Conservation (phyloP, 1,140 invertebrate genomes). For the Branchinecta lindahli region DNA sequence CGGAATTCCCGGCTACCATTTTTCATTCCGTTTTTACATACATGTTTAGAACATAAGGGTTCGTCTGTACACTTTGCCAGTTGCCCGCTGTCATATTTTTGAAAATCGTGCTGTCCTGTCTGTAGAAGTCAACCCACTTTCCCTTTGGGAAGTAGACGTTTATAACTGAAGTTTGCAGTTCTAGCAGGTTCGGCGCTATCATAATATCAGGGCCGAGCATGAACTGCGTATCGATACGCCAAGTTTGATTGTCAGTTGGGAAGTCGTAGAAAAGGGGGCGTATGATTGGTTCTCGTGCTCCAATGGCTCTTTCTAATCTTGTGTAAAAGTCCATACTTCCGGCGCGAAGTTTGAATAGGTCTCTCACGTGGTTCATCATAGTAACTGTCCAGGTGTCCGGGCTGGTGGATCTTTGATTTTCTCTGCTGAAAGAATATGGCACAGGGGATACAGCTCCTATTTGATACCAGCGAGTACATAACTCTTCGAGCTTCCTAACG, state of each 20-base stretch:
- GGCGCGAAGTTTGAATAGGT: constrained; percentile 29
- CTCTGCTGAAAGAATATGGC: constrained; percentile 14
- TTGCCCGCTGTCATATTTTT: not conserved
- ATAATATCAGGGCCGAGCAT: constrained; percentile 24
- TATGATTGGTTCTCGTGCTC: constrained; percentile 29
- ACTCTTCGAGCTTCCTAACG: constrained; percentile 27
- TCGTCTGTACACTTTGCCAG: too few relatives aligned
- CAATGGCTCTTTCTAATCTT: constrained; percentile 23
- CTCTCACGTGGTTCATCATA: constrained; percentile 17
- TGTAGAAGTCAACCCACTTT: constrained; percentile 16
- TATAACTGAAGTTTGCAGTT: not conserved
- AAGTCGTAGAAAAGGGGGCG: constrained; percentile 33
- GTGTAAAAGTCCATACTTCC: constrained; percentile 30
- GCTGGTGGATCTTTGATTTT: constrained; percentile 12
- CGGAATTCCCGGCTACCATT: too few relatives aligned
- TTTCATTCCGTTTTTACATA: too few relatives aligned
- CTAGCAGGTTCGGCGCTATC: constrained; percentile 7
- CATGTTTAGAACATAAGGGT: too few relatives aligned
- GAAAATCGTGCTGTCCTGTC: not conserved
- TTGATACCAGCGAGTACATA: constrained; percentile 34
- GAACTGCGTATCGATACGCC: constrained; percentile 23
- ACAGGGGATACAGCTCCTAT: constrained; percentile 26
- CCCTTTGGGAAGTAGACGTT: constrained; percentile 16
- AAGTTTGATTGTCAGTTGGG: constrained; percentile 22
- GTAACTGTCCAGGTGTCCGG: constrained; percentile 15